phyloP scores from a whole-genome alignment of 1,140 invertebrate species.

The Drosophila nasuta region DNA sequence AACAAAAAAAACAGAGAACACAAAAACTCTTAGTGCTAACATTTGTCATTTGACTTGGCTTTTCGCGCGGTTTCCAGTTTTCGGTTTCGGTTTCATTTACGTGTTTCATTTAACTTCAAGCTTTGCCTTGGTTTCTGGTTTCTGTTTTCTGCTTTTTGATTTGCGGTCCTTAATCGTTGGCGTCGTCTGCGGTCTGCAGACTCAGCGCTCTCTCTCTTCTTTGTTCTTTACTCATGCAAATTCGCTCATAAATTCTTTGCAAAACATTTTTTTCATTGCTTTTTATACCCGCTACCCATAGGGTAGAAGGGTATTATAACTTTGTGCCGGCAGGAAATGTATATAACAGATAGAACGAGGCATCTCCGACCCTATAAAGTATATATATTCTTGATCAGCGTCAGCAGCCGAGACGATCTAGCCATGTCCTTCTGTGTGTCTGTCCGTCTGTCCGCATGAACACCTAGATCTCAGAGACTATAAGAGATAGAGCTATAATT shows the following conservation, averaged over 20 bases:
- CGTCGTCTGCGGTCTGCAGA: slow-evolving; percentile 60
- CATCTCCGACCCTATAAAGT: no score
- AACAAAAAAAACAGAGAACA: background rate
- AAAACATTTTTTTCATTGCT: slow-evolving; percentile 13
- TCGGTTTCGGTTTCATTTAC: slow-evolving; percentile 56
- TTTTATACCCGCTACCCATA: background rate
- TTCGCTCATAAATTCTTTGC: slow-evolving; percentile 69
- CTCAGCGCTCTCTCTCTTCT: background rate
- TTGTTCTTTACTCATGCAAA: slow-evolving; percentile 50
- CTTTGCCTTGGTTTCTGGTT: slow-evolving; percentile 21
- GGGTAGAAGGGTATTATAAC: no score
- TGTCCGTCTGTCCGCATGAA: no score
- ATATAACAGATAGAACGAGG: no score
- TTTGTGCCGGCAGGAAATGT: no score
- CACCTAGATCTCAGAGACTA: no score
- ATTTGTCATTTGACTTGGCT: slow-evolving; percentile 75
- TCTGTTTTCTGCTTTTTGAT: slow-evolving; percentile 60
- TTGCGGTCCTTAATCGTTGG: slow-evolving; percentile 78
- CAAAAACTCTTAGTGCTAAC: slow-evolving; percentile 53
- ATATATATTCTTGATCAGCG: no score
- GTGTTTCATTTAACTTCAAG: slow-evolving; percentile 37
- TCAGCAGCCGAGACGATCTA: no score
- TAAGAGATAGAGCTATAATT: no score
- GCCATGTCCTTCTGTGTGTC: no score
- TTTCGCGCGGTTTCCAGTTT: slow-evolving; percentile 26